Evolutionary conservation across 2,113 vertebrate species (phyloP), one percentile per base, ranked within the genome.

Genomic region (Calidris pygmaea): DNA sequence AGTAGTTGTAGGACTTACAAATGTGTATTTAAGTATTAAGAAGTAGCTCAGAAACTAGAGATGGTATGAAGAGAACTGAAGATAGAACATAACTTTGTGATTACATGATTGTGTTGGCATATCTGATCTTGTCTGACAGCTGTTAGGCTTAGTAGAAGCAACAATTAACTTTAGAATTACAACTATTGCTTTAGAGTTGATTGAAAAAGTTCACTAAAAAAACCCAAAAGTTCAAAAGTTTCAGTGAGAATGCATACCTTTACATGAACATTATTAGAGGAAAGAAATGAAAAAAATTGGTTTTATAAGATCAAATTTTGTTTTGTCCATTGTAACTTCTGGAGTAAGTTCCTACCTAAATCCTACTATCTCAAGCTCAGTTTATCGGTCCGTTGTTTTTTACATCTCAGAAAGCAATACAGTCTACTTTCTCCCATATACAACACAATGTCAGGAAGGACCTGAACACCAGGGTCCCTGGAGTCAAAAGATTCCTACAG

Each of bases 241-340:
- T 72, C n/a, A 27, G 24, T 23, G 10, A 53, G 27, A 83, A 67
- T 34, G 7, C 3, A 16, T 70, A 53, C 15, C 5, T 50, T 84
- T 65, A 22, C 9, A 37, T 22, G 14, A 77, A 47, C 1, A 21
- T 4, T 58, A 53, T 29, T 39, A 29, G 8, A 70, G 4, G 6
- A 22, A 87, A 50, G 10, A 16, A 17, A 24, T 9, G 1, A 18
- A 45, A 47, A 32, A 18, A 9, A 3, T 9, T 9, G 0, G 0
- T 7, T 32, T 26, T 35, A 9, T 15, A 39, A 37, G 7, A 34
- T 52, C 10, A 3, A 47, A 3, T 27, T 27, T 37, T 14, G n/a
- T 68, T n/a, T 32, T 63, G 37, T 52, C 79, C 8, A 3, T 37
- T 76, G 10, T 50, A 60, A 24, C 8, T 65, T 72, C 15, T 2